A percentile compares a stretch with the other conserved stretches of the same genome.
Conservation (phyloP, 2,113 vertebrate genomes). For the Sigmodon hispidus region DNA sequence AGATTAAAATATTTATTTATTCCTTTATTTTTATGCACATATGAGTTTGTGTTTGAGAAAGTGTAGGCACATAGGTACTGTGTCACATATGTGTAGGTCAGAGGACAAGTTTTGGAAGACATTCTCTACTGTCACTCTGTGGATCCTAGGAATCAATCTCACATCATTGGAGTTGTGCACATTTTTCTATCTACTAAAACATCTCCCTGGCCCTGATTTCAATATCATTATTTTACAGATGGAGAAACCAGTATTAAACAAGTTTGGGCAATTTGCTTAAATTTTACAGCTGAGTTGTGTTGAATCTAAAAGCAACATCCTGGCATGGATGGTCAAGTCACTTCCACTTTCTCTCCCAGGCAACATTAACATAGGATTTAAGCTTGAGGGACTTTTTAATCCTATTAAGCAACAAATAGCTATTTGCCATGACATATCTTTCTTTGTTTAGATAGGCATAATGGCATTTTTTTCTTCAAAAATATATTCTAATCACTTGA, state of each 20-base stretch:
- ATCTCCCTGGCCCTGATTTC: not conserved
- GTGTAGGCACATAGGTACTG: not conserved
- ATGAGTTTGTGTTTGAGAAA: not conserved
- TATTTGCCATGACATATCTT: constrained; percentile 36
- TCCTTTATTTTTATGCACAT: not conserved
- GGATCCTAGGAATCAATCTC: not conserved
- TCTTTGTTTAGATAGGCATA: constrained; percentile 41
- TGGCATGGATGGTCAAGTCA: not conserved
- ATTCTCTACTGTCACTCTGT: not conserved
- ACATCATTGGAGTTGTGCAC: not conserved
- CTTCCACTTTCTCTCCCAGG: not conserved
- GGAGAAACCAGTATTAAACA: constrained; percentile 12
- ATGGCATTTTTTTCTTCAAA: constrained; percentile 55
- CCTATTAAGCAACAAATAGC: constrained; percentile 20
- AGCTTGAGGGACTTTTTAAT: constrained; percentile 15
- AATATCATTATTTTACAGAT: not conserved
- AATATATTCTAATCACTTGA: constrained; percentile 55
- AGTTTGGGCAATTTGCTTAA: not conserved
- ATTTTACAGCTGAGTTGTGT: not conserved
- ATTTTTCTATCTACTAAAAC: not conserved
- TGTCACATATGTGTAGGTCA: not conserved
- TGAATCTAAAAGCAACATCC: not conserved
- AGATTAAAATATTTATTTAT: not conserved
- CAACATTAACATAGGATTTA: constrained; percentile 20
- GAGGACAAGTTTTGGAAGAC: too few relatives aligned